These are phyloP conservation scores for Clytia hemisphaerica DNA, from an alignment of 30 jellyfish, hydroid and myxozoan species.

Conservation along the genomic window DNA sequence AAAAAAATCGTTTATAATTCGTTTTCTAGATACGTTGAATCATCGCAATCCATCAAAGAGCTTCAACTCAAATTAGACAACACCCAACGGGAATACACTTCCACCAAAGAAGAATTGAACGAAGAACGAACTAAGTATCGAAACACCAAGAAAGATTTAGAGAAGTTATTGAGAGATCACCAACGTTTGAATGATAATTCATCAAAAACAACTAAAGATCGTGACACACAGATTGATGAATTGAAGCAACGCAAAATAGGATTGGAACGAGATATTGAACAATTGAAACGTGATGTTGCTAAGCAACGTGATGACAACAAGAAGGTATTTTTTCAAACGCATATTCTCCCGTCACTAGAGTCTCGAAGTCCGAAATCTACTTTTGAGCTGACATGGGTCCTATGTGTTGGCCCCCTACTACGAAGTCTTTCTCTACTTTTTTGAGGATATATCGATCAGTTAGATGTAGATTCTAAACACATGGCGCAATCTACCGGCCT, in stretches of 20 bases:
- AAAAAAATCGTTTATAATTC: no score
- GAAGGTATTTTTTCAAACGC: no score
- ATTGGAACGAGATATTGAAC: conserved; percentile 86
- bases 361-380: no score
- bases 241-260: conserved; percentile 58
- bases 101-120: conserved; percentile 58
- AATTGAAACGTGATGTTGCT: conserved; percentile 76
- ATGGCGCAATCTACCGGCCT: no score
- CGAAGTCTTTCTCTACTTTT: no score
- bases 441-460: no score
- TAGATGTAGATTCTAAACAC: no score
- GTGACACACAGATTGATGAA: conserved; percentile 79
- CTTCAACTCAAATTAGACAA: conserved; percentile 59
- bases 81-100: conserved; percentile 51
- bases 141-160: conserved; percentile 73
- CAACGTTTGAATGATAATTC: conserved; percentile 65
- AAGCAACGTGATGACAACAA: conserved; percentile 79
- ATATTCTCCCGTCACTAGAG: no score
- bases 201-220: conserved; percentile 54
- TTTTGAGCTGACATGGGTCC: no score
- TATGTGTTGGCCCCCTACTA: no score
- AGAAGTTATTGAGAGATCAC: conserved; percentile 74
- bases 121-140: conserved; percentile 68
- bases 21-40: conserved; percentile 45
- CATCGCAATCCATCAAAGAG: conserved; percentile 54